Evolutionary conservation across 2,797 vertebrate genomes (phyloP), one percentile per base, ranked within the genome.

Genomic region (Sebastolobus altivelis): DNA sequence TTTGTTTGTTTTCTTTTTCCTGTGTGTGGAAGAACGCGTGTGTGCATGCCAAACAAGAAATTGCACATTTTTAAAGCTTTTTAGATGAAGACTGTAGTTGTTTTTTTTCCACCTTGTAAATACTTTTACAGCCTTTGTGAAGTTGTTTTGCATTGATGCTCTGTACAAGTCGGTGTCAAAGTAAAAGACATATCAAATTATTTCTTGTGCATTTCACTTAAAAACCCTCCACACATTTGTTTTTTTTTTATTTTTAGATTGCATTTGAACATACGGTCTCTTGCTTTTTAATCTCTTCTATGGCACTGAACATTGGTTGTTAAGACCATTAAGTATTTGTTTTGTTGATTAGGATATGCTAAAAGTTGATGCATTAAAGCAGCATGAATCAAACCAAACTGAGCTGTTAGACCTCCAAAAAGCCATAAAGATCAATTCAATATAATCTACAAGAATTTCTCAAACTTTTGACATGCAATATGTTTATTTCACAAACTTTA

Each of bases 81-180:
- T 96, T 95, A 94, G 96, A 95, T 94, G 87, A 92, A 96, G 89
- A 96, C 86, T 85, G 94, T 98, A 97, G 96, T 94, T 56, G 12
- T 84, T 96, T 90, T 87, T 96, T 97, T 95, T 90, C 96, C 96
- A 95, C 88, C 52, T 82, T 99, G 97, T 98, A 99, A 97, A 99
- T 98, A 98, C 94, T 97, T 96, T 97, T 97, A 95, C 94, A 87
- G 88, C 93, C 96, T 97, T 97, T 97, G 97, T 98, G 97, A 97
- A 94, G 95, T 97, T 95, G 93, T 95, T 94, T 95, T 96, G 81
- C 93, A 93, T 97, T 97, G 93, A 94, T 96, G 96, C 95, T 96
- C 94, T 96, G 95, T 97, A 96, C 89, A 95, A 95, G 94, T 94
- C 93, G 80, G 95, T 96, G 95, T 96, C 95, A 85, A 96, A 93